Conservation (phyloP, 1,140 invertebrate genomes). For the Drosophila ambigua region DNA sequence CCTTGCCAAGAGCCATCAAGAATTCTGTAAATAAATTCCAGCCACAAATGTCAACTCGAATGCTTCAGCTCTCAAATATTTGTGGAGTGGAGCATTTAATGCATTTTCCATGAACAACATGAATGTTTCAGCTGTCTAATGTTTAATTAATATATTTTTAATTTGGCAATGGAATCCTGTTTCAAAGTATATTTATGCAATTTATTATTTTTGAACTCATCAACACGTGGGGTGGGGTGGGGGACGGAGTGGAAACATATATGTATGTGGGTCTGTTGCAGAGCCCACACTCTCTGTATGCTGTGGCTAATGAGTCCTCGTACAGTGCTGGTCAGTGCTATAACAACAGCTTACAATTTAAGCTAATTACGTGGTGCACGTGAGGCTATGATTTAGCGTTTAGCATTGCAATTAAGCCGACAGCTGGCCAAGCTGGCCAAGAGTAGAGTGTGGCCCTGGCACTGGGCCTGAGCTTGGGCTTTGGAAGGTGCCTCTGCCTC, state of each 20-base stretch:
- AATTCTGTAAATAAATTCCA: constrained; percentile 5
- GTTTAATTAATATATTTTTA: too few species aligned
- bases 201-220: too few species aligned
- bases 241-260: too few species aligned
- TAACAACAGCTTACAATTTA: constrained; percentile 76
- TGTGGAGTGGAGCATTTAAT: not conserved
- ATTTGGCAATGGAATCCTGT: too few species aligned
- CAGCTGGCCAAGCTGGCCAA: constrained; percentile 22
- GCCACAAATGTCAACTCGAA: constrained; percentile 13
- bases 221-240: too few species aligned
- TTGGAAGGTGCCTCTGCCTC: not conserved
- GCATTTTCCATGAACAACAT: constrained; percentile 3
- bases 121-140: not conserved
- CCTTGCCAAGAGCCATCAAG: not conserved
- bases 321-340: constrained; percentile 44
- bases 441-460: not conserved
- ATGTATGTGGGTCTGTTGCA: not conserved
- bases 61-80: constrained; percentile 22
- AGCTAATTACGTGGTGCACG: constrained; percentile 79
- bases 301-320: constrained; percentile 32
- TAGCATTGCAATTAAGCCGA: constrained; percentile 73
- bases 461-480: not conserved
- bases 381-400: constrained; percentile 79
- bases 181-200: too few species aligned
- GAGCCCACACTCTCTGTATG: constrained; percentile 10